phyloP scores from a whole-genome alignment of 2,888 invertebrate species.

The Gisinianus flammeolus region DNA sequence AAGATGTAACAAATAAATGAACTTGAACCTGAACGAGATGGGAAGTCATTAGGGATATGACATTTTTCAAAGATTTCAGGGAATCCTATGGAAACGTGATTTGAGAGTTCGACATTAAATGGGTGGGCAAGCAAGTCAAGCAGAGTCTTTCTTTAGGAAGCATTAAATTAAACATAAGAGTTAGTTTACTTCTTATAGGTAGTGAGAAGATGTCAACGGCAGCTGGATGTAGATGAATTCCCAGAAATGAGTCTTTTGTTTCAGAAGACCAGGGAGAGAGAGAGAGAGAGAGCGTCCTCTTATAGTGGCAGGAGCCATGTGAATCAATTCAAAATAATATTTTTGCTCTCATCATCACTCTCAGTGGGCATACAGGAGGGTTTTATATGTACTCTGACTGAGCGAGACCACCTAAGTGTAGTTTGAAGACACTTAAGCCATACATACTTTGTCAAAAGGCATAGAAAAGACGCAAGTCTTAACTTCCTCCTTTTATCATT shows the following conservation, averaged over 20 bases:
- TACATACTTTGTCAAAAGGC: conserved; percentile 5
- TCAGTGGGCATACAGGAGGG: conserved; percentile 30
- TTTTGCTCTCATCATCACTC: conserved; percentile 36
- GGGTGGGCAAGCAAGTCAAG: conserved; percentile 42
- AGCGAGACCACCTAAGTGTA: conserved; percentile 34
- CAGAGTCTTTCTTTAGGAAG: conserved; percentile 33
- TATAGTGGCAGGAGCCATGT: conserved; percentile 29
- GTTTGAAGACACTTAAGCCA: conserved; percentile 17
- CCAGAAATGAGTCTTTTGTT: conserved; percentile 39
- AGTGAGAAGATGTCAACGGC: conserved; percentile 38
- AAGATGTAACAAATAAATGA: too few relatives aligned
- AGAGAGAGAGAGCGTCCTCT: conserved; percentile 21
- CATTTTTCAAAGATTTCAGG: conserved; percentile 13
- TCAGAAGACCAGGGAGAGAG: conserved; percentile 19
- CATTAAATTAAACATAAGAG: conserved; percentile 32
- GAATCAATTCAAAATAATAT: conserved; percentile 37
- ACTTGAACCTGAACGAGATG: too few relatives aligned
- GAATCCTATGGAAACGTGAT: conserved; percentile 25
- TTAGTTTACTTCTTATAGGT: conserved; percentile 30
- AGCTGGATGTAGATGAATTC: conserved; percentile 35
- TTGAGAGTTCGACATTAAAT: conserved; percentile 36
- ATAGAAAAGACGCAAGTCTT: conserved; percentile 21
- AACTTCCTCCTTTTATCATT: conserved; percentile 35
- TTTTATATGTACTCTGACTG: neutral
- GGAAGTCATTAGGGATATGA: conserved; percentile 28